These are phyloP conservation scores for Epinephelus fuscoguttatus DNA, from an alignment of 2,113 vertebrate species.

Conservation along the genomic window DNA sequence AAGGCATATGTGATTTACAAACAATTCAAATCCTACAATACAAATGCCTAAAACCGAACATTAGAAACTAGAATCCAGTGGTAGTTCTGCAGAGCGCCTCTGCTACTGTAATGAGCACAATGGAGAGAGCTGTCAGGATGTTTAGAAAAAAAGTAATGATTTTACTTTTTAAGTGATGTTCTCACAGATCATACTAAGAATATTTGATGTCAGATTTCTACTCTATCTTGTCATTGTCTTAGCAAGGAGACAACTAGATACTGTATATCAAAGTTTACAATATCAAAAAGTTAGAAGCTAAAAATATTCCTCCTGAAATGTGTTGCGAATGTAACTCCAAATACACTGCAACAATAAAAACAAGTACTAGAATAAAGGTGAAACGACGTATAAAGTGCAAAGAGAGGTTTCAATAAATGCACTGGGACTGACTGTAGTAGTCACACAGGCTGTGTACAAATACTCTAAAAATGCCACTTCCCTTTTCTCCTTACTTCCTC, in stretches of 20 bases:
- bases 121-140: slow-evolving; percentile 45
- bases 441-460: slow-evolving; percentile 78
- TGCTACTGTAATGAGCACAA: slow-evolving; percentile 60
- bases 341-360: slow-evolving; percentile 60
- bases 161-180: slow-evolving; percentile 46
- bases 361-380: slow-evolving; percentile 75
- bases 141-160: slow-evolving; percentile 24
- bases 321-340: slow-evolving; percentile 66
- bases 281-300: slow-evolving; percentile 72
- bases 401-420: slow-evolving; percentile 79
- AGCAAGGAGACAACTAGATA: slow-evolving; percentile 54
- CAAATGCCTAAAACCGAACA: slow-evolving; percentile 60
- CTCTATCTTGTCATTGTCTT: slow-evolving; percentile 42
- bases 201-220: slow-evolving; percentile 42
- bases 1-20: slow-evolving; percentile 85
- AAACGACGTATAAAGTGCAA: slow-evolving; percentile 82
- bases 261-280: slow-evolving; percentile 64
- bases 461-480: slow-evolving; percentile 76
- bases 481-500: slow-evolving; percentile 58
- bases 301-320: slow-evolving; percentile 67
- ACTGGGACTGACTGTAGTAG: slow-evolving; percentile 76
- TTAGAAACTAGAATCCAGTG: slow-evolving; percentile 68
- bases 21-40: slow-evolving; percentile 78
- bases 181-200: slow-evolving; percentile 45
- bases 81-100: slow-evolving; percentile 53